phyloP scores from a whole-genome alignment of 1,140 invertebrate species.

The Mya arenaria region DNA sequence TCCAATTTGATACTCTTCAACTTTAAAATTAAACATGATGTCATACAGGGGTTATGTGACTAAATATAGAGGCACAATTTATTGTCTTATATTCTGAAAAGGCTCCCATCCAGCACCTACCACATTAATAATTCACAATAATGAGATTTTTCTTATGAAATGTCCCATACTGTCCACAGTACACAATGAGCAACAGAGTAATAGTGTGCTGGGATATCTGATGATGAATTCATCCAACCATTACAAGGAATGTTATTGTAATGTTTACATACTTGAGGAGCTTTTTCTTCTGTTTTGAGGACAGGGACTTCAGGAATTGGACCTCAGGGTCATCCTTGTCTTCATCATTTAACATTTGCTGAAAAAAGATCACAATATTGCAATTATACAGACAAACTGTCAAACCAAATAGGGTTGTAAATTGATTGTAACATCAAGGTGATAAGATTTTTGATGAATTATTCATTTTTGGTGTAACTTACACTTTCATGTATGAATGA shows the following conservation, averaged over 20 bases:
- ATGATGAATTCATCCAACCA: not conserved
- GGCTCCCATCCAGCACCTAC: not conserved
- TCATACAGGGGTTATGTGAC: too few species aligned
- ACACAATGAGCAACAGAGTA: not conserved
- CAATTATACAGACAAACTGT: too few species aligned
- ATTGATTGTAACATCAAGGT: too few species aligned
- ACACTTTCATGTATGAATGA: too few species aligned
- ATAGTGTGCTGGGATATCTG: not conserved
- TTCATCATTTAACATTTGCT: conserved; percentile 81
- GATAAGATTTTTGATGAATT: too few species aligned
- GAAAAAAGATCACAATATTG: too few species aligned
- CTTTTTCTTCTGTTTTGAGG: conserved; percentile 94
- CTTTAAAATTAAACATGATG: too few species aligned
- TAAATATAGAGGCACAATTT: not conserved
- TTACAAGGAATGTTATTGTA: not conserved
- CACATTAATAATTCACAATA: not conserved
- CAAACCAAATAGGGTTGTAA: too few species aligned
- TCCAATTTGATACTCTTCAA: too few species aligned
- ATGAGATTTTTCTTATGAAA: not conserved
- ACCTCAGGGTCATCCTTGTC: conserved; percentile 86
- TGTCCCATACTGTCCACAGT: not conserved
- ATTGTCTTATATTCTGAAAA: not conserved
- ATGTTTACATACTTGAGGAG: conserved; percentile 87
- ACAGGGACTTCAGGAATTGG: conserved; percentile 90
- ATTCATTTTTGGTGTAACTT: too few species aligned